phyloP scores from a whole-genome alignment of 2,797 vertebrate species.

The Neosilurus hyrtlii region DNA sequence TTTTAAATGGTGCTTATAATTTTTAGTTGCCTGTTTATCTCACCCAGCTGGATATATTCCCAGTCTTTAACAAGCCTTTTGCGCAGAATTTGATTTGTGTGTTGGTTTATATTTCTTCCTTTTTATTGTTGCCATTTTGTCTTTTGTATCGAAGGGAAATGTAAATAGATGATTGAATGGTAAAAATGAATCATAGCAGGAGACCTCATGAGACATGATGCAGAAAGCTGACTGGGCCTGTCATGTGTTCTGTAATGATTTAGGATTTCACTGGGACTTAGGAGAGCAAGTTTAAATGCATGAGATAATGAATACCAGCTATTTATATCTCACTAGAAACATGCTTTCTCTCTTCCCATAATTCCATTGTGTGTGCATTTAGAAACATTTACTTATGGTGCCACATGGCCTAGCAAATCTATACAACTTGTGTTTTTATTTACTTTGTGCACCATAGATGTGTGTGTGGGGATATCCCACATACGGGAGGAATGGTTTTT shows the following conservation, averaged over 20 bases:
- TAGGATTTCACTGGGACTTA: neutral
- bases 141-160: conserved; percentile 28
- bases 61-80: neutral
- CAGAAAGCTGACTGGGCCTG: conserved; percentile 20
- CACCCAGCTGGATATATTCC: neutral
- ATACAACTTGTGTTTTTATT: neutral
- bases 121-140: conserved; percentile 12
- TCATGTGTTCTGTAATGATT: conserved; percentile 1
- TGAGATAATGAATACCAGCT: neutral
- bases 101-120: neutral
- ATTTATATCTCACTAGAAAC: neutral
- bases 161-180: conserved; percentile 9
- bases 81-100: conserved; percentile 1
- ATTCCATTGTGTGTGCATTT: neutral
- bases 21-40: neutral
- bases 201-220: conserved; percentile 25
- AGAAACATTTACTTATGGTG: neutral
- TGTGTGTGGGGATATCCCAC: neutral
- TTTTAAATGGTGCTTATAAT: neutral
- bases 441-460: neutral
- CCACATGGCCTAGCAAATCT: neutral
- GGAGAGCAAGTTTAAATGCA: neutral
- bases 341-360: neutral
- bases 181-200: conserved; percentile 29
- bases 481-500: neutral